Conservation (phyloP, 2,888 invertebrate species). For the Clunio marinus region DNA sequence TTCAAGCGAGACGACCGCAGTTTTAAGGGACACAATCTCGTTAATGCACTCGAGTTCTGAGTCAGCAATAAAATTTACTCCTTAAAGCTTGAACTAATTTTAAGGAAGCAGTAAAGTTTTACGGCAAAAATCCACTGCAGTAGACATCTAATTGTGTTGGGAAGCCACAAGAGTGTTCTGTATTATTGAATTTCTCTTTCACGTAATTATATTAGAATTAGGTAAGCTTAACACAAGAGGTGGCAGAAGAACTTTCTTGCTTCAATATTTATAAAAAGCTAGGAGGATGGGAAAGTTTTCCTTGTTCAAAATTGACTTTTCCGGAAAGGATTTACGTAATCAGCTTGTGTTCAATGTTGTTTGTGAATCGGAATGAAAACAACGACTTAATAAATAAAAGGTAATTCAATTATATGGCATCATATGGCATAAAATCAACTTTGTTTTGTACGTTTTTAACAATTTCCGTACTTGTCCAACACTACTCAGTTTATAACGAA, state of each 20-base stretch:
- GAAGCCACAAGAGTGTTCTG: neutral
- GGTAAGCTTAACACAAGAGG: too few species aligned
- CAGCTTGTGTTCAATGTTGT: too few species aligned
- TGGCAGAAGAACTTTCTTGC: too few species aligned
- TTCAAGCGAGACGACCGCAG: slow-evolving; percentile 3
- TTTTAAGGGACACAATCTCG: neutral
- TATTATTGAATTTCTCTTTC: slow-evolving; percentile 7
- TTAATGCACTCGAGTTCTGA: neutral
- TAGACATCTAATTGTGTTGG: neutral
- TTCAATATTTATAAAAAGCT: neutral
- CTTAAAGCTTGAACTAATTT: neutral
- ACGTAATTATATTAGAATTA: slow-evolving; percentile 2
- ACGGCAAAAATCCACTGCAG: neutral
- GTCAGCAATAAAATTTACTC: neutral
- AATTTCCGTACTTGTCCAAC: too few species aligned
- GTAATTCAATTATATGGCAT: neutral
- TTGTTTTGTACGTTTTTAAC: neutral
- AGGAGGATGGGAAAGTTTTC: neutral
- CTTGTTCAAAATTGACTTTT: neutral
- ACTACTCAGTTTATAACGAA: slow-evolving; percentile 10
- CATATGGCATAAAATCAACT: neutral
- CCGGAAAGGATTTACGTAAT: too few species aligned
- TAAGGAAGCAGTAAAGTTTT: slow-evolving; percentile 3
- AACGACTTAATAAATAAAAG: neutral
- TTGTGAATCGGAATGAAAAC: too few species aligned